These are phyloP conservation scores for Anolis sagrei DNA, from an alignment of 2,113 vertebrate species.

Conservation along the genomic window DNA sequence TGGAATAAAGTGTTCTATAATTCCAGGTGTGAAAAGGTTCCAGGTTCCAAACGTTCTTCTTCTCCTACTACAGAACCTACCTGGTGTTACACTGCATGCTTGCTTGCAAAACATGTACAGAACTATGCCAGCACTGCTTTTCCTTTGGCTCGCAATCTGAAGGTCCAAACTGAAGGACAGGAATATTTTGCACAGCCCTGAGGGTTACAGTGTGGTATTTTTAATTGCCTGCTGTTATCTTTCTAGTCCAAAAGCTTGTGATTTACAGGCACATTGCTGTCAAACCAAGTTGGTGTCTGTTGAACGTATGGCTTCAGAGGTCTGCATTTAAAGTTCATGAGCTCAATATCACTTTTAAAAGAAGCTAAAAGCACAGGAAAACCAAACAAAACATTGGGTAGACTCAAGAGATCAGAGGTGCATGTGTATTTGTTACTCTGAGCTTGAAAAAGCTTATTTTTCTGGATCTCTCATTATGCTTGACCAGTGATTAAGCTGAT, in stretches of 20 bases:
- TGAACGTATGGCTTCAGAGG: background rate
- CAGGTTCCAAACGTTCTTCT: too few relatives aligned
- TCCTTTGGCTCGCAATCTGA: background rate
- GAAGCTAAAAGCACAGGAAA: background rate
- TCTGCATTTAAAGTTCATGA: background rate
- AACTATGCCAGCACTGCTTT: background rate
- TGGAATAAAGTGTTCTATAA: too few relatives aligned
- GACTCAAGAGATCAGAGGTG: background rate
- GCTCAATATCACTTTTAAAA: background rate
- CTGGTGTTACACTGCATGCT: background rate
- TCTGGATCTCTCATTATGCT: background rate
- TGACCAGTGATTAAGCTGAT: background rate
- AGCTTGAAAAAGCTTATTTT: background rate
- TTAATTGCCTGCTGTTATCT: background rate
- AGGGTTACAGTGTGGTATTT: background rate
- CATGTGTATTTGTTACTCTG: background rate
- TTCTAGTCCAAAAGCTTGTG: background rate
- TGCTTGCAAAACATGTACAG: too few relatives aligned
- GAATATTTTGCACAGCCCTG: background rate
- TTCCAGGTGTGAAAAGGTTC: too few relatives aligned
- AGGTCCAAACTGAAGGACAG: background rate
- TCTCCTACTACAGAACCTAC: too few relatives aligned
- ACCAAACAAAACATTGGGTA: background rate
- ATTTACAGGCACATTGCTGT: background rate
- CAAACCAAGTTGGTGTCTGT: background rate